A percentile compares a stretch with the other conserved stretches of the same genome.
Conservation (phyloP, 1,140 invertebrate species). For the Epicauta chinensis region DNA sequence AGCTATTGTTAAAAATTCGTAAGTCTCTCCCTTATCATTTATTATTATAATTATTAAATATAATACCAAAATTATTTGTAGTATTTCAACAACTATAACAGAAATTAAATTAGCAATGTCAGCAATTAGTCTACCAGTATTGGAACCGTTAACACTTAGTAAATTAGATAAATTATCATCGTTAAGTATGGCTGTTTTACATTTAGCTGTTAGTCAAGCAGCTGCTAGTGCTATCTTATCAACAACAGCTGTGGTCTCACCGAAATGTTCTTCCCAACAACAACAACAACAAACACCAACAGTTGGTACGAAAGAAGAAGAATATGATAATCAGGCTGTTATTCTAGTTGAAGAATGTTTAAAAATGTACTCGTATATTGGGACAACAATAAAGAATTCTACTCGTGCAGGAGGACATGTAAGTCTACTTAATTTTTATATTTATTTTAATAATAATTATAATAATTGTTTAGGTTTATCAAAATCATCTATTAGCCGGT, state of each 20-base stretch:
- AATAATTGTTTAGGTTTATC: slow-evolving; percentile 56
- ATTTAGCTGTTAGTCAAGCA: slow-evolving; percentile 67
- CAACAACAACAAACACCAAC: slow-evolving; percentile 21
- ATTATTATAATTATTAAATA: slow-evolving; percentile 8
- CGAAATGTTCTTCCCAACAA: slow-evolving; percentile 49
- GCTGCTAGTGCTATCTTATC: slow-evolving; percentile 60
- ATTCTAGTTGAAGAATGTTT: slow-evolving; percentile 66
- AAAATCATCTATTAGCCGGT: slow-evolving; percentile 83
- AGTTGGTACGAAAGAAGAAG: slow-evolving; percentile 49
- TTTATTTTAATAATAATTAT: background rate
- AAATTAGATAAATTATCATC: slow-evolving; percentile 76
- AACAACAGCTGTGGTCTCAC: slow-evolving; percentile 55
- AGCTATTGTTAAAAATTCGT: slow-evolving; percentile 59
- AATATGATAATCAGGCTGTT: slow-evolving; percentile 61
- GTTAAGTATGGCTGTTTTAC: slow-evolving; percentile 71
- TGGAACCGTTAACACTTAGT: slow-evolving; percentile 77
- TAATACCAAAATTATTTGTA: slow-evolving; percentile 46
- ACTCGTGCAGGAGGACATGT: slow-evolving; percentile 82
- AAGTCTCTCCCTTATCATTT: slow-evolving; percentile 15
- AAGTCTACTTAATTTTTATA: slow-evolving; percentile 43
- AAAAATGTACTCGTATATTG: slow-evolving; percentile 77
- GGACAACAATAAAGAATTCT: slow-evolving; percentile 72
- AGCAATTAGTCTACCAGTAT: slow-evolving; percentile 74
- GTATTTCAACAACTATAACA: slow-evolving; percentile 67
- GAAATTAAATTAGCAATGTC: slow-evolving; percentile 78